Evolutionary conservation across 2,888 invertebrate species (phyloP), one percentile per base, ranked within the genome.

Genomic region (Eristalinus aeneus): DNA sequence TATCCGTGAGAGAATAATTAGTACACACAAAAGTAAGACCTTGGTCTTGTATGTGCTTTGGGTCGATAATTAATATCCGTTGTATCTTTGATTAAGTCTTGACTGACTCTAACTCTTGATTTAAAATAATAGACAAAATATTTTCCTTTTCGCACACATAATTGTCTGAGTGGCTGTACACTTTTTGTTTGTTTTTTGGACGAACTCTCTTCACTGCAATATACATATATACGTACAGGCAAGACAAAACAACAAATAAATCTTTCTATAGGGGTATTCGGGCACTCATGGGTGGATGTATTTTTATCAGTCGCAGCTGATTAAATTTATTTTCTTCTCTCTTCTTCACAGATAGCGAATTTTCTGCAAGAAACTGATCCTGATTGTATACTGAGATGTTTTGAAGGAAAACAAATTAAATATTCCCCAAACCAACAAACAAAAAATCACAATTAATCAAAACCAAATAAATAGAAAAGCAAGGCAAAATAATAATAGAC

Each of bases 251-350:
- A 75, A 71, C 58, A 81, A 58, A 60, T 32, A 63, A 67, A 32
- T 46, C 22, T 56, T 39, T 46, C 53, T 72, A 67, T 78, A 68
- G 56, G 78, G 78, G 67, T 68, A 78, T 20, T 78, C 27, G 63
- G 77, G 39, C 61, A 64, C 68, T 68, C 72, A 75, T 67, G 65
- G 27, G 64, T 79, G 72, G 85, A 72, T 80, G 76, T 81, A 85
- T 81, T 85, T 81, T 85, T 85, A 85, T 85, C 81, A 85, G 81
- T 61, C 11, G 36, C 53, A 63, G 61, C 76, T 81, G 85, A 81
- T 85, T 77, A 81, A 76, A 81, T 85, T 72, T 68, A 77, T 80
- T 27, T 64, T 75, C 22, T 65, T 74, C 36, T 36, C 74, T 73
- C 27, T 65, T 46, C 9, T 75, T 32, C 75, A 85, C 75, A 85